Conservation (phyloP, 1,140 invertebrate genomes). For the Radopholus similis region DNA sequence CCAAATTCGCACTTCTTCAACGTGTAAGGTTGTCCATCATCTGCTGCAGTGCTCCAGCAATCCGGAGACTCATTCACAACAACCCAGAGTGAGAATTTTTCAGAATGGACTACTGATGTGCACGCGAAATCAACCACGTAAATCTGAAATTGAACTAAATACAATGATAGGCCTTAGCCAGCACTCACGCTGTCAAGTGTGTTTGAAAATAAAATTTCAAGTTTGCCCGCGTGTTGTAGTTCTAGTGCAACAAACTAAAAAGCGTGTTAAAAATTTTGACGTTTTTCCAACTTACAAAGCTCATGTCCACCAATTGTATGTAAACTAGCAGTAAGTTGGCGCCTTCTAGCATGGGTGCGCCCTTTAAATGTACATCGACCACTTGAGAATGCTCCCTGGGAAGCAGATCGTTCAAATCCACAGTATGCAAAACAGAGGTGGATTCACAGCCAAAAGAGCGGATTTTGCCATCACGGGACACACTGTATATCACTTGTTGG, state of each 20-base stretch:
- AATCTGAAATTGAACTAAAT: slow-evolving; percentile 1
- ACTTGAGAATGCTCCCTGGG: neutral
- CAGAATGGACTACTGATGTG: no score
- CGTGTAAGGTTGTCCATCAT: slow-evolving; percentile 13
- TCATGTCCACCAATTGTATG: neutral
- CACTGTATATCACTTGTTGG: slow-evolving; percentile 1
- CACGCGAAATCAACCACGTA: slow-evolving; percentile 14
- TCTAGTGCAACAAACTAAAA: slow-evolving; percentile 7
- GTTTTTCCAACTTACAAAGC: neutral
- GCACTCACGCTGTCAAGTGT: neutral
- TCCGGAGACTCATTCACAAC: slow-evolving; percentile 7
- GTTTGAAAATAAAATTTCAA: neutral
- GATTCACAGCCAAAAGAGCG: neutral
- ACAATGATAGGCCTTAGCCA: neutral
- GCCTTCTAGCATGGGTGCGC: neutral
- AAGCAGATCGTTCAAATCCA: neutral
- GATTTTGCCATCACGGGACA: slow-evolving; percentile 10
- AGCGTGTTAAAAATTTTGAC: neutral
- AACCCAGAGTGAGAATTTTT: slow-evolving; percentile 6
- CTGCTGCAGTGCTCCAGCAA: neutral
- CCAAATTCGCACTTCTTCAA: slow-evolving; percentile 12
- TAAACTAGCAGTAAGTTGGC: slow-evolving; percentile 1
- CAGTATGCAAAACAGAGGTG: neutral
- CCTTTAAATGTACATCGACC: neutral
- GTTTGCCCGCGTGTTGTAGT: neutral